Evolutionary conservation across 2,888 invertebrate species (phyloP).

Genomic region (Sesamia inferens): DNA sequence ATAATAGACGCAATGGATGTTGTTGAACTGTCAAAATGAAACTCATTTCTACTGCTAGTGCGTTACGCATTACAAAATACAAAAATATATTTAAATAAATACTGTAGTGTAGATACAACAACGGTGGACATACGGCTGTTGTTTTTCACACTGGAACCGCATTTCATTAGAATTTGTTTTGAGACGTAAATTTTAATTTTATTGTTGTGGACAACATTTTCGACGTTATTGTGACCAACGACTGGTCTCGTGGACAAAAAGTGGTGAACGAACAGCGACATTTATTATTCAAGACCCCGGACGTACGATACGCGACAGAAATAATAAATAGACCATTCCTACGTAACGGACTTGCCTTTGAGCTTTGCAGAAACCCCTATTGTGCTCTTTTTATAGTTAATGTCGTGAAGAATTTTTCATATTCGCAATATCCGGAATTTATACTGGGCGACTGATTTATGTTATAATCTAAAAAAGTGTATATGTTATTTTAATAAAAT

Average conservation of each 20-base stretch:
- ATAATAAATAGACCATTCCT: conserved; percentile 67
- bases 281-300: conserved; percentile 71
- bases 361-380: conserved; percentile 46
- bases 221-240: conserved; percentile 20
- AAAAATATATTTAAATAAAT: conserved; percentile 33
- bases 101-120: conserved; percentile 41
- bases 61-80: neutral
- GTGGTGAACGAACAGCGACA: conserved; percentile 51
- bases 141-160: conserved; percentile 19
- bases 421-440: conserved; percentile 10
- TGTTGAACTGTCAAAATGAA: no score
- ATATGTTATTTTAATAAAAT: no score
- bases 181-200: conserved; percentile 20
- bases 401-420: conserved; percentile 20
- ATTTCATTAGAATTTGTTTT: conserved; percentile 23
- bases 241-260: conserved; percentile 55
- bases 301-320: conserved; percentile 68
- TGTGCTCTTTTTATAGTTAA: conserved; percentile 31
- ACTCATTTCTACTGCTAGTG: no score
- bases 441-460: conserved; percentile 9
- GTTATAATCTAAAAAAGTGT: conserved; percentile 22
- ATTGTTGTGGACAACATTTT: conserved; percentile 35
- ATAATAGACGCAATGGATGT: no score
- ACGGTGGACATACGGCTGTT: conserved; percentile 14
- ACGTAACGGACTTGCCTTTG: conserved; percentile 40